Evolutionary conservation across 2,797 vertebrate species (phyloP), one percentile per base, ranked within the genome.

Genomic region (Aphelocoma californica): DNA sequence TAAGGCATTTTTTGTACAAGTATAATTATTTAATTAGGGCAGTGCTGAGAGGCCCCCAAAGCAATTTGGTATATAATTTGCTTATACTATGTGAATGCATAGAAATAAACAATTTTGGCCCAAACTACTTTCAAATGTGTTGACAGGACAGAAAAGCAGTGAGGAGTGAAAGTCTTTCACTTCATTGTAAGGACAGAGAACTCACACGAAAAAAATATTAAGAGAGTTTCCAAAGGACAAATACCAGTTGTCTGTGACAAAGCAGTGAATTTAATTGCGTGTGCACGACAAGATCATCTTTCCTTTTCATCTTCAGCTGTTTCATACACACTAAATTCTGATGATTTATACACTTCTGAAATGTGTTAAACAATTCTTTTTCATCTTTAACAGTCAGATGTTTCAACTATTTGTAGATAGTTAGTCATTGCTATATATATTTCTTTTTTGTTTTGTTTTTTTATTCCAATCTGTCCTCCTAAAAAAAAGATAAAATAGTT

Each of bases 331-430:
- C 14, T 50, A 36, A 88, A 75, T 82, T 86, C 64, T 67, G 45
- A 56, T 70, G 13, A 84, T 89, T 88, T 93, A 77, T 77, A 57
- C 42, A 82, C 29, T 74, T 73, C 32, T 85, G 51, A 67, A 90
- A 66, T 26, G 16, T 89, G 78, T 86, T 88, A 80, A 95, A 78
- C 58, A 61, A 82, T 92, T 90, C 26, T 38, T 95, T 90, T 82
- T 93, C 45, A 71, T 89, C 75, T 77, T 73, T 48, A 89, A 62
- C 51, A 88, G 50, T 92, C 69, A 88, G 44, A 62, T 83, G 51
- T 93, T 96, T 92, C 84, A 92, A 72, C 81, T 92, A 71, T 91
- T 83, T 96, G 53, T 82, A 92, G 79, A 47, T 16, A 77, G 34
- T 90, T 94, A 88, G 66, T 94, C 71, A 95, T 69, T 65, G 60